Evolutionary conservation across 37 sponge, comb jelly and placozoan species (phyloP), one percentile per base, ranked within the genome.

Genomic region (Crambe crambe): DNA sequence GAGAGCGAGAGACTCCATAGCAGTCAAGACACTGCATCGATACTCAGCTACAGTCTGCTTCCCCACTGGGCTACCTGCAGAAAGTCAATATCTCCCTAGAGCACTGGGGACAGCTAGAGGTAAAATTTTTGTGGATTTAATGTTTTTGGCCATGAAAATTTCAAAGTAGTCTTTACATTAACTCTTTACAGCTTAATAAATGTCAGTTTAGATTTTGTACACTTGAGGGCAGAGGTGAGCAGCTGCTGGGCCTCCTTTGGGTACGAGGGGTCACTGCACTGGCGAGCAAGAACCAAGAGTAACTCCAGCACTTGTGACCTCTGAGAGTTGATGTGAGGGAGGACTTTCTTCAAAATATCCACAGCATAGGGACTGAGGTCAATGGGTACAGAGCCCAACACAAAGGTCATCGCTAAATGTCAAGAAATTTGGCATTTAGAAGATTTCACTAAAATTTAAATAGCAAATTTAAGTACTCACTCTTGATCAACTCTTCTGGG

Each of bases 401-500:
- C 59, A 41, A 56, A 61, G 35, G 42, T 39, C 1, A 91, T 87
- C 82, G 83, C 87, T 86, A 77, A 20, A 91, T 30, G 42, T 1
- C 42, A 35, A 26, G 25, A 30, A 9, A 51, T 18, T 51, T 51
- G 15, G 54, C 54, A 51, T 15, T 51, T 18, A 9, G 54, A 15
- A 9, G 9, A 18, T 51, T 15, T 18, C 54, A 9, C 54, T 9
- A 51, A 15, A 15, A 18, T 18, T 17, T 62, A 62, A 62, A 62
- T 21, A 20, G 64, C 8, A 8, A 9, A 10, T 62, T 23, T 23
- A 62, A 23, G 25, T 4, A 56, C 66, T 39, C 31, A 92, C 93
- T 85, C 47, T 76, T 47, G 17, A 88, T 40, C 4, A 85, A 61
- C 30, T 88, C 89, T 58, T 92, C 93, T 21, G 93, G 89, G 20